Evolutionary conservation across 2,113 vertebrate genomes (phyloP), one percentile per base, ranked within the genome.

Genomic region (Microcebus jonahi): DNA sequence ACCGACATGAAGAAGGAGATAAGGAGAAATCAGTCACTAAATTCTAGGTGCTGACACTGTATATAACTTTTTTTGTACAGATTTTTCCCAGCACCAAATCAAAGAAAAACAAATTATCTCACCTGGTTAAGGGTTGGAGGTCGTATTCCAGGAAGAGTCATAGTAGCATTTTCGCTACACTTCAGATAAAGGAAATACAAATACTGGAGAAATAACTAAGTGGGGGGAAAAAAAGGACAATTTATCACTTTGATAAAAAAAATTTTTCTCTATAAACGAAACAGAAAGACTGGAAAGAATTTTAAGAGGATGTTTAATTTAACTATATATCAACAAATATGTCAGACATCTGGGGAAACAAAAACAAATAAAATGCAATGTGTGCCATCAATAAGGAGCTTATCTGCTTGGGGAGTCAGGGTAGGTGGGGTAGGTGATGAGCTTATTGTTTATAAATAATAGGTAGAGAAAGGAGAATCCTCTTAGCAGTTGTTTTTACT

Each of bases 181-280:
- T 99, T 99, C 77, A 99, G 91, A 95, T 99, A 99, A 82, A 99
- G 98, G 97, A 99, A 99, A 92, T 99, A 98, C 21, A 99, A 98
- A 97, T 99, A 99, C 96, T 98, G 98, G 21, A 99, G 99, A 97
- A 99, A 99, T 0, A 99, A 98, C 99, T 99, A 95, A 3, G 57
- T 13, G 11, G 14, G 92, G 92, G 11, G 6, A 70, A 31, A 65
- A 91, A 97, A 23, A 61, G 55, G 92, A 55, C 75, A 96, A 75
- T 2, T 96, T 39, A 79, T 71, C 36, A 88, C 17, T 70, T 50
- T 39, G 36, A 91, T 0, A 82, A 42, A 86, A 86, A 90, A 79
- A 50, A 13, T 57, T 20, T 20, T 82, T 86, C 75, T 73, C 36
- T 71, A 68, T 18, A 84, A 61, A 89, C 21, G 9, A 55, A 87